Base-by-base conservation (phyloP, 2,113 vertebrate species). In the Emydocephalus ijimae region DNA sequence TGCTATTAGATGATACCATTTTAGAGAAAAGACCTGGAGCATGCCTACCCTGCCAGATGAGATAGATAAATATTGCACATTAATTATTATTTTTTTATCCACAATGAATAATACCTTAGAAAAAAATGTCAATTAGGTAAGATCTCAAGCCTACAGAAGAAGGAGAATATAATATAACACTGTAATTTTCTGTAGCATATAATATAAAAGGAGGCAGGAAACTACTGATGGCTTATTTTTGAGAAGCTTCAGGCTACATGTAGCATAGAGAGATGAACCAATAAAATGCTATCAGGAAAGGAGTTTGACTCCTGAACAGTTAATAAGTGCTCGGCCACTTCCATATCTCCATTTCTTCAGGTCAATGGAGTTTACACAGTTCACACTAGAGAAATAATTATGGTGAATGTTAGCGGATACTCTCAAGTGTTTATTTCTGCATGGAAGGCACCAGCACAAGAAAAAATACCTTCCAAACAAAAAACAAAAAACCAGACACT, bases 261-360 rank as follows among this genome's bases (percentile, higher is more conserved):
- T 96, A 95, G 93, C 94, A 94, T 94, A 0, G 1, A 93, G 93
- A 94, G 93, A 95, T 87, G 95, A 95, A 97, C 97, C 95, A 90
- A 96, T 96, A 95, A 96, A 95, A 94, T 90, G 95, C 94, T 96
- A 96, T 96, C 95, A 96, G 96, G 96, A 95, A 91, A 95, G 96
- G 95, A 93, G 96, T 96, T 94, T 95, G 97, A 96, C 95, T 96
- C 95, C 95, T 92, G 95, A 93, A 95, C 95, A 90, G 93, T 95
- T 95, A 97, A 96, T 91, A 97, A 96, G 96, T 88, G 2, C 93
- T 91, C 0, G 74, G 94, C 95, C 92, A 93, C 95, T 94, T 96
- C 95, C 93, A 34, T 94, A 94, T 96, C 96, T 96, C 95, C 93
- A 56, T 95, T 95, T 95, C 96, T 94, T 92, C 92, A 85, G 95